Evolutionary conservation across 1,140 invertebrate species (phyloP), one percentile per base, ranked within the genome.

Genomic region (Sitobion miscanthi): DNA sequence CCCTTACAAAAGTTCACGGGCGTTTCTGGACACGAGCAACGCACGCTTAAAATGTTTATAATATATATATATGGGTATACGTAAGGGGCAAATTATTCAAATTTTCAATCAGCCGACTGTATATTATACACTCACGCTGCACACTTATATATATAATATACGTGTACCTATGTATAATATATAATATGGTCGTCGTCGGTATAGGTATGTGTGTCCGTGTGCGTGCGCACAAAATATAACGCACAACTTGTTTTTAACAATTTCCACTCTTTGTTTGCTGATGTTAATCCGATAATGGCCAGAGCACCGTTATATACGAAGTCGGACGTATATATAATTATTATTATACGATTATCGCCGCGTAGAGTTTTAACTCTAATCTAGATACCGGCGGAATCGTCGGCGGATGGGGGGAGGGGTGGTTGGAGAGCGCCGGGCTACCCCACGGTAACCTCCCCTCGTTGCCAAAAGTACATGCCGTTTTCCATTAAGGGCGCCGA

Each of bases 261-360:
- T 89, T 57, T 54, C 88, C 52, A 57, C 88, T 82, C 47, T 77
- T 82, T 82, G 77, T 92, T 92, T 92, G 91, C 47, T 42, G 91
- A 92, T 52, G 91, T 92, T 92, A 82, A 92, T 92, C 91, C 77
- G 91, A 92, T 92, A 92, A 92, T 49, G 90, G 62, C 90, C 38
- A 47, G 42, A 54, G 49, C 30, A 89, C 87, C n/a, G 86, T 87
- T 87, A 85, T 47, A n/a, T 47, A 88, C n/a, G 20, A 89, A 69
- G 62, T 82, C 91, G 91, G 47, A 92, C 91, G 57, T 77, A 38
- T 91, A 83, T 14, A 83, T 92, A 49, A 83, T 92, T 83, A 92
- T 92, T 49, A 49, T 83, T 92, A 92, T 83, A 92, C 69, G 62
- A 92, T 77, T 82, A 92, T 52, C 47, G 91, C 91, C 69, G 77